Conservation (phyloP, 1,140 invertebrate species). For the Lamellibrachia luymesi region DNA sequence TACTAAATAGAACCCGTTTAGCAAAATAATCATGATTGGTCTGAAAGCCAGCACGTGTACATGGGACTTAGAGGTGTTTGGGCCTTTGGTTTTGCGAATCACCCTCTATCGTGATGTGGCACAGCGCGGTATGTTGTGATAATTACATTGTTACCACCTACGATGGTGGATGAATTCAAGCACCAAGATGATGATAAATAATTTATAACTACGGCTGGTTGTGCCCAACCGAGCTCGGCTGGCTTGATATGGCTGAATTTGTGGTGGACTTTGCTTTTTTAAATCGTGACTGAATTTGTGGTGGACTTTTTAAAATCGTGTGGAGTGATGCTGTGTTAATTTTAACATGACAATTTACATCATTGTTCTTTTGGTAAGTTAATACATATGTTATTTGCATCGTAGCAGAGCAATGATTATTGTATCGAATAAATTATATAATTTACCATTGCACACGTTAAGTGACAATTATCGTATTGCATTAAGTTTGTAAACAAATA, state of each 20-base stretch:
- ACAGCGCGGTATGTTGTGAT: neutral
- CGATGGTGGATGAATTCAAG: neutral
- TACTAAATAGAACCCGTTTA: neutral
- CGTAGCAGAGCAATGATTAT: neutral
- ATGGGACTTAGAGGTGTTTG: neutral
- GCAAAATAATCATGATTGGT: neutral
- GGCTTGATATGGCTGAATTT: neutral
- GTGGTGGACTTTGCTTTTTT: no score
- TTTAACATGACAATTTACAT: neutral
- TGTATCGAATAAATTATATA: neutral
- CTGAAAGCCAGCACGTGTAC: neutral
- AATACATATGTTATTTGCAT: neutral
- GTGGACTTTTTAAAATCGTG: neutral
- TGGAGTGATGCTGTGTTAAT: neutral
- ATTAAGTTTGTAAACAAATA: neutral
- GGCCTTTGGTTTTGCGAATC: neutral
- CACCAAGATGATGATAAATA: neutral
- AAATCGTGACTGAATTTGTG: neutral
- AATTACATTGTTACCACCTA: neutral
- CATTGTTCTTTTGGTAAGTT: neutral
- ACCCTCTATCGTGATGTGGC: neutral
- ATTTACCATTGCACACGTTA: neutral
- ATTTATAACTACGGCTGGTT: neutral
- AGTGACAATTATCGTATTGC: neutral
- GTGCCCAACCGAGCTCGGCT: neutral